These are phyloP conservation scores for Drosophila stalkeri DNA, from an alignment of 2,888 invertebrate genomes.

Conservation along the genomic window DNA sequence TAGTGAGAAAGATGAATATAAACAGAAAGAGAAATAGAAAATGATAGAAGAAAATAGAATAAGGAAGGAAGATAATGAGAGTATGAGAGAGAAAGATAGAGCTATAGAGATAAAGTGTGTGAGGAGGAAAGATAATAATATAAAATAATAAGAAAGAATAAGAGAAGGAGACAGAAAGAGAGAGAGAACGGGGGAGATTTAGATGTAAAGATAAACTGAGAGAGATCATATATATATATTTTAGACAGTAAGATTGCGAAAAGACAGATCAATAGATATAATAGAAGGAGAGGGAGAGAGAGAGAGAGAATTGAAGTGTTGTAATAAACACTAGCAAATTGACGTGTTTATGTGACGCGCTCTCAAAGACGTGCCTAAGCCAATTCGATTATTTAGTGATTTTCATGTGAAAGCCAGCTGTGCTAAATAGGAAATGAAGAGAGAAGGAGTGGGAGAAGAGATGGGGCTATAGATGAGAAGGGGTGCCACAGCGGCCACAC, in stretches of 20 bases:
- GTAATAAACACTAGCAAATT: constrained; percentile 67
- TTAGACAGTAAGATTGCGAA: not conserved
- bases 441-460: not conserved
- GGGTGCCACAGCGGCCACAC: constrained; percentile 21
- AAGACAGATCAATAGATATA: not conserved
- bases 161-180: not conserved
- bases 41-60: not conserved
- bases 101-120: not conserved
- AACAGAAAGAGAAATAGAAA: not conserved
- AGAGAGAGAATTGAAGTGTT: constrained; percentile 1
- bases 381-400: constrained; percentile 79
- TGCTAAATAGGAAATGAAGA: constrained; percentile 5
- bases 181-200: not conserved
- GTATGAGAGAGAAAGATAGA: not conserved
- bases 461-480: not conserved
- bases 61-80: not conserved
- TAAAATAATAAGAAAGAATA: not conserved
- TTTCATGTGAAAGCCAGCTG: constrained; percentile 47
- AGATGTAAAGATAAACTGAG: not conserved
- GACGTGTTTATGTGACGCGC: constrained; percentile 71
- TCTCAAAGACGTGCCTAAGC: constrained; percentile 50
- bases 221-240: too few species aligned
- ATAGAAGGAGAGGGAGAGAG: not conserved
- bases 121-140: too few species aligned
- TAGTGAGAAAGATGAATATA: too few species aligned